Percentiles rank a stretch among this genome's conserved stretches.
Conservation (phyloP, 2,113 vertebrate genomes). For the Falco punctatus region DNA sequence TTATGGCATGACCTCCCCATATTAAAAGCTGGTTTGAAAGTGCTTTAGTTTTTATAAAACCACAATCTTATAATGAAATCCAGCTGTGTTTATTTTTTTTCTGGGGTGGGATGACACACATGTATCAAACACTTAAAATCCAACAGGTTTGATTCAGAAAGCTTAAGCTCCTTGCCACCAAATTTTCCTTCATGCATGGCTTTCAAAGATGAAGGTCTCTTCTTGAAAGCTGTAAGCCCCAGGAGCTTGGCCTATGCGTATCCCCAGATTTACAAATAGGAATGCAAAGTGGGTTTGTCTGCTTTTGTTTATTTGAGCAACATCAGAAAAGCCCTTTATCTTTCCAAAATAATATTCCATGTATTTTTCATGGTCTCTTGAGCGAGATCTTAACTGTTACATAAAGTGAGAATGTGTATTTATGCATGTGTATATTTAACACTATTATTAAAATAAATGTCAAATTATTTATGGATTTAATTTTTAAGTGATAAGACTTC, state of each 20-base stretch:
- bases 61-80: background rate
- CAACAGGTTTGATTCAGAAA: background rate
- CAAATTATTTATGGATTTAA: background rate
- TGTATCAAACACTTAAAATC: background rate
- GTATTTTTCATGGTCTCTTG: background rate
- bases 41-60: background rate
- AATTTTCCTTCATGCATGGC: background rate
- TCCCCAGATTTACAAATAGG: background rate
- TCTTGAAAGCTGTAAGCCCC: background rate
- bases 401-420: background rate
- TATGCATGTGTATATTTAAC: background rate
- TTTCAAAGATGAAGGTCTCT: background rate
- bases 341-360: background rate
- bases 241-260: background rate
- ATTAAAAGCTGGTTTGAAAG: background rate
- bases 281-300: background rate
- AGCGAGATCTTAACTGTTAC: background rate
- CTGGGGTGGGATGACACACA: too few species aligned
- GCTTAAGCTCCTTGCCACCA: background rate
- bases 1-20: background rate
- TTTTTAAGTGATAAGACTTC: background rate
- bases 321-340: background rate
- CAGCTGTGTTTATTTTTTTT: background rate
- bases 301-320: background rate
- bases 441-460: background rate